A percentile compares a stretch with the other conserved stretches of the same genome.
Evolutionary conservation across 92 coral and sea anemone genomes (phyloP).

Genomic region (Porites divaricata): DNA sequence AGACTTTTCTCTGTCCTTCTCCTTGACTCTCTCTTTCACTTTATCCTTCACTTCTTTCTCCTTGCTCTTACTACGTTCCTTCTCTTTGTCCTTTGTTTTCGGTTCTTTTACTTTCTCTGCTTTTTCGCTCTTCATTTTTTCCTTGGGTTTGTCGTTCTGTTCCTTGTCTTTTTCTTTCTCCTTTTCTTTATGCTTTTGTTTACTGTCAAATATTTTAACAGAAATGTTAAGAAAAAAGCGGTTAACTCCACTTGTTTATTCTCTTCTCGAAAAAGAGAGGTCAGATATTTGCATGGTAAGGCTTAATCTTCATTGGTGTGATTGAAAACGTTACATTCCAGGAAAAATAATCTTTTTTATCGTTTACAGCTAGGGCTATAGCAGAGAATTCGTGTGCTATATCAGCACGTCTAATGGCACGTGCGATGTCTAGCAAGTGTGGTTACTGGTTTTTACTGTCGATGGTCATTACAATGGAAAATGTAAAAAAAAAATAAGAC

Average conservation of each 20-base stretch:
- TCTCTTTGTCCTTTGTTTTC: conserved; percentile 73
- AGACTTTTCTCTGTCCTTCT: conserved; percentile 44
- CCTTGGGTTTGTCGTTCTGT: conserved; percentile 71
- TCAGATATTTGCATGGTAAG: no score
- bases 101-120: conserved; percentile 64
- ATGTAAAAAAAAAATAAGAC: not conserved
- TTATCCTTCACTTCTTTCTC: conserved; percentile 80
- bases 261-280: not conserved
- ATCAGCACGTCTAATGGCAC: no score
- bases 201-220: conserved; percentile 53
- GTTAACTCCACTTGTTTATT: not conserved
- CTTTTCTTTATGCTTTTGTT: conserved; percentile 77
- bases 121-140: conserved; percentile 69
- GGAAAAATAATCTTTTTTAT: no score
- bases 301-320: no score
- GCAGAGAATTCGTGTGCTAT: no score
- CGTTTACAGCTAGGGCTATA: no score
- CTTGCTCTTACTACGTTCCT: conserved; percentile 90
- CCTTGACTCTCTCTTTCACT: conserved; percentile 55
- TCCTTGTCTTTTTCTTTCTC: conserved; percentile 83
- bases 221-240: not conserved
- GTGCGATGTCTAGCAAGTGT: no score
- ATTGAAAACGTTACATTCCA: no score
- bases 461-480: not conserved
- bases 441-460: not conserved